phyloP scores from a whole-genome alignment of 2,888 invertebrate genomes.

The Allygus modestus region DNA sequence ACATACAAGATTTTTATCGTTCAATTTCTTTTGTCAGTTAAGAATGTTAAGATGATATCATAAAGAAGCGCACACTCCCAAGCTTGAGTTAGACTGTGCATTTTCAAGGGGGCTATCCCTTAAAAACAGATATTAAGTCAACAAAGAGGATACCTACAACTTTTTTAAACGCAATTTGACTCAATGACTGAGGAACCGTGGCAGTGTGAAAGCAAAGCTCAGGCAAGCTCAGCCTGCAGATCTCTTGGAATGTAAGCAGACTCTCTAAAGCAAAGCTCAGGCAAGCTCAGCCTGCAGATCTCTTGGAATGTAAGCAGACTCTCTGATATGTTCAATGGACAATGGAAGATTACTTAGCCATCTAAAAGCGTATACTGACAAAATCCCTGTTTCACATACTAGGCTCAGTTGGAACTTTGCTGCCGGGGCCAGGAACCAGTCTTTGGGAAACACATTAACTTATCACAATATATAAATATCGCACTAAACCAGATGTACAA shows the following conservation, averaged over 20 bases:
- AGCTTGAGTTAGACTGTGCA: too few species aligned
- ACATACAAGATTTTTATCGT: too few species aligned
- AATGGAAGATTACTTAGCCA: slow-evolving; percentile 63
- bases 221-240: slow-evolving; percentile 48
- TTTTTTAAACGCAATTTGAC: too few species aligned
- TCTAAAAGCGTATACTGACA: slow-evolving; percentile 64
- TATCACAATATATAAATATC: slow-evolving; percentile 47
- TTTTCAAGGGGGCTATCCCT: too few species aligned
- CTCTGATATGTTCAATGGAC: slow-evolving; percentile 59
- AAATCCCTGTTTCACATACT: slow-evolving; percentile 59
- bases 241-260: slow-evolving; percentile 57
- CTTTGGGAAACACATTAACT: slow-evolving; percentile 42
- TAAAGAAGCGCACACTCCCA: too few species aligned
- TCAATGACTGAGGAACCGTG: too few species aligned
- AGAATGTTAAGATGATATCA: too few species aligned
- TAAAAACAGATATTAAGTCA: too few species aligned
- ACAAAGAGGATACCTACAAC: too few species aligned
- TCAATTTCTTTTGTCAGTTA: too few species aligned
- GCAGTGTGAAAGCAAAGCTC: slow-evolving; percentile 44
- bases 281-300: slow-evolving; percentile 52
- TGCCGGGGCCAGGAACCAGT: slow-evolving; percentile 35
- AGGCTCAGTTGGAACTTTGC: slow-evolving; percentile 52
- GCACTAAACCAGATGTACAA: slow-evolving; percentile 2
- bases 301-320: slow-evolving; percentile 57
- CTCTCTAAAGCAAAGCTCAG: slow-evolving; percentile 49